Conservation (phyloP, 35 echinoderm and acorn worm species). For the Apostichopus japonicus region DNA sequence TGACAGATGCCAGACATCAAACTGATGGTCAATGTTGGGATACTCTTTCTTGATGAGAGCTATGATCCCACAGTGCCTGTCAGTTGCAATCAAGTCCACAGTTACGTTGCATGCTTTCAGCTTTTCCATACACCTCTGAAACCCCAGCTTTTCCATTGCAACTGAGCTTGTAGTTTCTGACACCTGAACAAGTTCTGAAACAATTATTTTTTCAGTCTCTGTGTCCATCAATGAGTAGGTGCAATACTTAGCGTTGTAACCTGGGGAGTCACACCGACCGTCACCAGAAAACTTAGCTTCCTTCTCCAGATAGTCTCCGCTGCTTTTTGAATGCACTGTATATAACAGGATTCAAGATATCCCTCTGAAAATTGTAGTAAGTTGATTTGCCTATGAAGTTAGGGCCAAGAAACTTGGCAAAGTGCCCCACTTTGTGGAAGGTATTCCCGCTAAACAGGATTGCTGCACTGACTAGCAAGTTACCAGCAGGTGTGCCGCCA, state of each 20-base stretch:
- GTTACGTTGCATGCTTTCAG: neutral
- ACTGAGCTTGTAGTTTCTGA: conserved; percentile 46
- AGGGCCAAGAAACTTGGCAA: conserved; percentile 45
- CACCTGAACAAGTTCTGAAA: conserved; percentile 58
- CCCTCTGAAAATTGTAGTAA: neutral
- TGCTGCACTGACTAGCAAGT: conserved; percentile 56
- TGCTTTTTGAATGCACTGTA: conserved; percentile 7
- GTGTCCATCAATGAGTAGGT: conserved; percentile 76
- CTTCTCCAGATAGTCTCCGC: neutral
- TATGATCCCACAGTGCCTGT: conserved; percentile 56
- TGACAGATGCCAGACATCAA: conserved; percentile 66
- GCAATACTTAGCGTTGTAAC: conserved; percentile 70
- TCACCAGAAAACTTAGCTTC: conserved; percentile 42
- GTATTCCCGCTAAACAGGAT: conserved; percentile 71
- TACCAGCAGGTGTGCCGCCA: conserved; percentile 67
- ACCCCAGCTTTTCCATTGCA: conserved; percentile 63
- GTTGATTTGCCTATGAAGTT: conserved; percentile 30
- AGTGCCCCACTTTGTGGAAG: neutral
- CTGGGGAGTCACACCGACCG: conserved; percentile 69
- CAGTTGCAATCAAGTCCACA: conserved; percentile 51
- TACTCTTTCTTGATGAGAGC: conserved; percentile 47
- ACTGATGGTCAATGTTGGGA: conserved; percentile 57
- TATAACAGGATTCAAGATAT: conserved; percentile 32
- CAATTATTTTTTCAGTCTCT: conserved; percentile 32
- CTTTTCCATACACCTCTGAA: conserved; percentile 4